Percentiles rank a stretch among this genome's conserved stretches.
Conservation (phyloP, 30 jellyfish, hydroid and myxozoan genomes). For the Haliclystus octoradiatus region DNA sequence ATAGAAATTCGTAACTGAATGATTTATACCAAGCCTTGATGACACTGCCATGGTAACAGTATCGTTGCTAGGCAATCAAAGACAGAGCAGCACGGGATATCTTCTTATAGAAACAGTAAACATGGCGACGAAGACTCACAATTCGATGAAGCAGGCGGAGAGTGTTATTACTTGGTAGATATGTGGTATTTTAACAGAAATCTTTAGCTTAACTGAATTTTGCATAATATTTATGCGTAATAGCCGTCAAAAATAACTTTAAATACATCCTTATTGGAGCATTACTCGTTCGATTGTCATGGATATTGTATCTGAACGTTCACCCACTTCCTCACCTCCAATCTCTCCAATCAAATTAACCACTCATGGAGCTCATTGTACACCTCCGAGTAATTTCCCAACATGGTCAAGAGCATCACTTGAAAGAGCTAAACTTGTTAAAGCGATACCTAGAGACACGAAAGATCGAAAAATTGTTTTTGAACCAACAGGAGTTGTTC, state of each 20-base stretch:
- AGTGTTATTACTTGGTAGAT: too few relatives aligned
- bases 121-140: constrained; percentile 2
- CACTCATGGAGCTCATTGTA: background rate
- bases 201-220: too few relatives aligned
- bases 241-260: too few relatives aligned
- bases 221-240: too few relatives aligned
- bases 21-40: background rate
- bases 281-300: too few relatives aligned
- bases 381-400: background rate
- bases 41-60: too few relatives aligned
- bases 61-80: background rate
- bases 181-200: too few relatives aligned
- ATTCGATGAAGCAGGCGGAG: too few relatives aligned
- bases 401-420: constrained; percentile 1
- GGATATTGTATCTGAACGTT: background rate
- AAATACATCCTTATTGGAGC: too few relatives aligned
- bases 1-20: background rate
- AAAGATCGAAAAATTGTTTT: background rate
- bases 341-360: background rate
- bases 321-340: background rate
- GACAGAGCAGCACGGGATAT: background rate
- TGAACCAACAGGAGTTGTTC: background rate
- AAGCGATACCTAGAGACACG: background rate
- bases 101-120: background rate
- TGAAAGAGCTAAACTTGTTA: background rate